Percentiles rank a stretch among this genome's conserved stretches.
These are phyloP conservation scores for Sphenodon punctatus DNA, from an alignment of 2,797 vertebrate genomes.

Conservation along the genomic window DNA sequence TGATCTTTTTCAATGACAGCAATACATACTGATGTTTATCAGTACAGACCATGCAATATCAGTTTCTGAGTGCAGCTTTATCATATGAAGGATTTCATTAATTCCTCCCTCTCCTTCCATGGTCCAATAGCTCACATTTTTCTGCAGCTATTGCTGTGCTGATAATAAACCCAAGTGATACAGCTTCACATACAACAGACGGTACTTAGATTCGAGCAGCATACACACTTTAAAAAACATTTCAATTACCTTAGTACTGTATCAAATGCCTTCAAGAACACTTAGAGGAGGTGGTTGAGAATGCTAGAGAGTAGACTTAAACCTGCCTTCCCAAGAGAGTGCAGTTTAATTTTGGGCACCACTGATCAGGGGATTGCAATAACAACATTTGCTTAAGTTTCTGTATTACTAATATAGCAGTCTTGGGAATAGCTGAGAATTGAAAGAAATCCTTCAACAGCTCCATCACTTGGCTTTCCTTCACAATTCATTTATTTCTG, in stretches of 20 bases:
- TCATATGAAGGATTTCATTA: neutral
- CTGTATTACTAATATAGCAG: conserved; percentile 12
- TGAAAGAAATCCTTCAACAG: neutral
- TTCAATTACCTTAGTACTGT: neutral
- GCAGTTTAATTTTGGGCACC: conserved; percentile 41
- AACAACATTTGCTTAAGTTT: conserved; percentile 14
- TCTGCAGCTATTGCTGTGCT: neutral
- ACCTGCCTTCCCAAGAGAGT: neutral
- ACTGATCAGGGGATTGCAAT: conserved; percentile 7
- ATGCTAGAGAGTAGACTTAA: neutral
- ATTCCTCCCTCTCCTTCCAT: no score
- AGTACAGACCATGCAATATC: neutral
- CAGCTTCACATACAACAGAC: neutral
- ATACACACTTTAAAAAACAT: neutral
- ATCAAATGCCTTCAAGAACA: neutral
- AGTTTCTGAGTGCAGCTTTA: neutral
- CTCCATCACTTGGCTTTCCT: neutral
- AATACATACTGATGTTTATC: neutral
- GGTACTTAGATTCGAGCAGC: neutral
- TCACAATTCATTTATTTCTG: neutral
- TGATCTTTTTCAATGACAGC: neutral
- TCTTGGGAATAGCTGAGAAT: neutral
- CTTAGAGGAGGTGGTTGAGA: neutral
- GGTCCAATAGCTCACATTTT: neutral
- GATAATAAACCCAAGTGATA: neutral